Evolutionary conservation across 2,888 invertebrate genomes (phyloP), one percentile per base, ranked within the genome.

Genomic region (Nipponacmea schrenckii): DNA sequence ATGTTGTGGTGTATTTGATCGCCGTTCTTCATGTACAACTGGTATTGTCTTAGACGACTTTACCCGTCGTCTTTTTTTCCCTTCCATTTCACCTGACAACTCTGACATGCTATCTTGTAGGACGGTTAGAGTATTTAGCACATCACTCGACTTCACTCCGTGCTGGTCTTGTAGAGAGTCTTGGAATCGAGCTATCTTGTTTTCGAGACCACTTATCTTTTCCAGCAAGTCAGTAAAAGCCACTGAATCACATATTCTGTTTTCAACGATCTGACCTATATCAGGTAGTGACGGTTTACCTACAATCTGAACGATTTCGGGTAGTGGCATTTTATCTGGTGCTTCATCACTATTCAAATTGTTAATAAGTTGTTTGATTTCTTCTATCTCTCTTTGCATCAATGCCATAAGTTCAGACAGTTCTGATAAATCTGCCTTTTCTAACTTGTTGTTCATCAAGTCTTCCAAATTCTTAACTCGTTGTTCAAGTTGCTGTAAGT

Each of bases 171-270:
- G 62, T 1, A 77, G 48, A 62, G 75, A 70, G 20, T 79, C 75
- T 68, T 79, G 78, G 76, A 82, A 77, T 27, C 73, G 2, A 56
- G 73, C 75, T 45, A 82, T 78, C 20, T 76, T 74, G 31, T 81
- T 81, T 64, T 82, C 82, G n/a, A 81, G 67, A 0, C 63, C 68
- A 5, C 56, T 64, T n/a, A 71, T 17, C 20, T 64, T 62, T 20
- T 63, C 46, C 26, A 62, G 31, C 24, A 68, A n/a, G 2, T 46
- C 62, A 15, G 46, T 46, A 50, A 68, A 71, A 39, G 64, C 67
- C 24, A 44, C 68, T 8, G 68, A 71, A 45, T 64, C 64, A 12
- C 46, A 39, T n/a, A 46, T 50, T 20, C 62, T 44, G 12, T 39
- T 24, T 39, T 69, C 45, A 56, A 56, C 12, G 20, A 56, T 20